Evolutionary conservation across 2,113 vertebrate genomes (phyloP).

Genomic region (Chascanopsetta lugubris): DNA sequence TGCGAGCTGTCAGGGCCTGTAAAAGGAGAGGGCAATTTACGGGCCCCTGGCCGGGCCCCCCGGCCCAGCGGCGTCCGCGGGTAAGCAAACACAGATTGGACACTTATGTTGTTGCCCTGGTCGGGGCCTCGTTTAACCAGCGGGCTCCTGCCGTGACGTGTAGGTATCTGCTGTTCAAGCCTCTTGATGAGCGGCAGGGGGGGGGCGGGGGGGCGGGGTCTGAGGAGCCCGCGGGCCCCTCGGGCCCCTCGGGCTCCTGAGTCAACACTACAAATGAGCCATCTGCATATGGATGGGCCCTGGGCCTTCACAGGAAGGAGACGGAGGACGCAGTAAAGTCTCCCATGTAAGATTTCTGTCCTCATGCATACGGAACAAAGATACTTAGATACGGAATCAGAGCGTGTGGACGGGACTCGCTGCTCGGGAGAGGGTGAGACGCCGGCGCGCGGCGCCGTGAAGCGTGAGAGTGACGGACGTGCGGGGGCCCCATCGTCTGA

Average conservation of each 20-base stretch:
- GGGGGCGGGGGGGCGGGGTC: too few relatives aligned
- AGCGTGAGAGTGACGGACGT: conserved; percentile 62
- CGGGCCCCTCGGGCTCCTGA: conserved; percentile 65
- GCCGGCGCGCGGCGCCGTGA: conserved; percentile 30
- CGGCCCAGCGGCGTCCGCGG: conserved; percentile 70
- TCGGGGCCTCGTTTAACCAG: conserved; percentile 66
- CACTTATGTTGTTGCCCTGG: conserved; percentile 70
- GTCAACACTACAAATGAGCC: conserved; percentile 76
- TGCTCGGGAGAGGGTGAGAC: conserved; percentile 37
- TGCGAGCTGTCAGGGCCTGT: conserved; percentile 79
- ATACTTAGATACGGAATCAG: conserved; percentile 5
- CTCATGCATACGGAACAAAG: conserved; percentile 53
- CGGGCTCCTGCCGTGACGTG: conserved; percentile 72
- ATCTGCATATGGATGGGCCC: conserved; percentile 75
- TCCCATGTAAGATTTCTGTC: conserved; percentile 41
- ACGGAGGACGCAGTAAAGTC: conserved; percentile 39
- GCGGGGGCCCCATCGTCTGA: conserved; percentile 28
- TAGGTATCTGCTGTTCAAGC: conserved; percentile 65
- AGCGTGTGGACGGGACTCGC: conserved; percentile 25
- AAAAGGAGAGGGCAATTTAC: conserved; percentile 79
- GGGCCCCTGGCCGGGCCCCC: conserved; percentile 72
- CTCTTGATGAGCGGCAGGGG: conserved; percentile 66
- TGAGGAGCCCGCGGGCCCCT: too few relatives aligned
- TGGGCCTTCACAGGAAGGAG: conserved; percentile 73
- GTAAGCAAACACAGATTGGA: conserved; percentile 86